Evolutionary conservation across 2,113 vertebrate genomes (phyloP).

Genomic region (Dicerorhinus sumatrensis): DNA sequence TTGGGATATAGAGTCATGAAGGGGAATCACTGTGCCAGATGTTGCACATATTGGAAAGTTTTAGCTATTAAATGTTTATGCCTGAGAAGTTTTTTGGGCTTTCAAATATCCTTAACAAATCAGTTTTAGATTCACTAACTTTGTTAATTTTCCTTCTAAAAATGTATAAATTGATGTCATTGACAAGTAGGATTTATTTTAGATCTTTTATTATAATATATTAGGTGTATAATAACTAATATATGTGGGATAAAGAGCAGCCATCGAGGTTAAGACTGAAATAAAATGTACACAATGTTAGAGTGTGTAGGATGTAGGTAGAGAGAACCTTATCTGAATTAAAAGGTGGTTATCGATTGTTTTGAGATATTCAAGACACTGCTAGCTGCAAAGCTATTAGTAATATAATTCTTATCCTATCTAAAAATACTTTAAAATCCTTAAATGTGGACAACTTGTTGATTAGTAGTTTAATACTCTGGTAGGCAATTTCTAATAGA

Average conservation of each 20-base stretch:
- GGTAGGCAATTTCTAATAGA: not conserved
- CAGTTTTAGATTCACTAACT: not conserved
- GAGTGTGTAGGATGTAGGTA: not conserved
- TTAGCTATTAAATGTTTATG: not conserved
- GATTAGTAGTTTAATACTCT: not conserved
- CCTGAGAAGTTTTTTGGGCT: not conserved
- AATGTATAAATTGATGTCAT: not conserved
- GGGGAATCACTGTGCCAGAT: not conserved
- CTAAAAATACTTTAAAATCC: not conserved
- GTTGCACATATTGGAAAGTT: not conserved
- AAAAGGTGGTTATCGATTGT: not conserved
- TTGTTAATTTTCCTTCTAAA: constrained; percentile 17
- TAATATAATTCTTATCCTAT: not conserved
- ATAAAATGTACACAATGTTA: not conserved
- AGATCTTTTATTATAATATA: not conserved
- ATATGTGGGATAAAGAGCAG: not conserved
- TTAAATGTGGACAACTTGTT: not conserved
- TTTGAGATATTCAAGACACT: not conserved
- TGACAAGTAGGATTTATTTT: not conserved
- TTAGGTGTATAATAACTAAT: not conserved
- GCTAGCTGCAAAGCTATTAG: not conserved
- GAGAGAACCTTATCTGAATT: not conserved
- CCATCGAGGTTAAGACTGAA: not conserved
- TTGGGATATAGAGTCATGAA: not conserved
- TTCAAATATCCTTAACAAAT: not conserved